These are phyloP conservation scores for Notolabrus celidotus DNA, from an alignment of 2,797 vertebrate species.

Conservation along the genomic window DNA sequence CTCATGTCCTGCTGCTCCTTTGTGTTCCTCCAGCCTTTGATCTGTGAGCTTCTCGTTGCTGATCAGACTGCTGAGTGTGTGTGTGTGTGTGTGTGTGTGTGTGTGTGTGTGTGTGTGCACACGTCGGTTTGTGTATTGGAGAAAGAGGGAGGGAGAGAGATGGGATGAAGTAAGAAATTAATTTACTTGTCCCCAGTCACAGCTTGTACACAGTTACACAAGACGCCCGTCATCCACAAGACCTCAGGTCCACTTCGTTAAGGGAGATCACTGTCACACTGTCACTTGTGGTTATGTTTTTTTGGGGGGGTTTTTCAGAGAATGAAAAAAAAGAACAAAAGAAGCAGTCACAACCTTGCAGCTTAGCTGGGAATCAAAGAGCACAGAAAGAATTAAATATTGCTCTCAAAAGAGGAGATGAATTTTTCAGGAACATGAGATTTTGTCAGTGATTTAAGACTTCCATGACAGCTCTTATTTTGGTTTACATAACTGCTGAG, in stretches of 20 bases:
- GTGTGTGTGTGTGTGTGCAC: not conserved
- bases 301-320: slow-evolving; percentile 1
- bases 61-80: slow-evolving; percentile 49
- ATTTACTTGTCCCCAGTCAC: slow-evolving; percentile 40
- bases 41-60: slow-evolving; percentile 56
- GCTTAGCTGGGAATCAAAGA: slow-evolving; percentile 12
- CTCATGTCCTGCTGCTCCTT: slow-evolving; percentile 71
- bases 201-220: slow-evolving; percentile 44
- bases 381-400: slow-evolving; percentile 21
- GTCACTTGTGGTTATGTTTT: slow-evolving; percentile 18
- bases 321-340: slow-evolving; percentile 11
- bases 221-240: slow-evolving; percentile 32
- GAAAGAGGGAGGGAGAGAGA: not conserved
- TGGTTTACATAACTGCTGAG: not conserved
- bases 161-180: slow-evolving; percentile 29
- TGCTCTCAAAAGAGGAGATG: slow-evolving; percentile 12
- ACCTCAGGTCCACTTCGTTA: slow-evolving; percentile 49
- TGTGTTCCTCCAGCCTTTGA: slow-evolving; percentile 67
- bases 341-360: not conserved
- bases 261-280: slow-evolving; percentile 41
- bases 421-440: not conserved
- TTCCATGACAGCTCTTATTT: slow-evolving; percentile 8
- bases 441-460: slow-evolving; percentile 4
- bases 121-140: not conserved
- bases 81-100: not conserved